These are phyloP conservation scores for Serripes groenlandicus DNA, from an alignment of 2,888 invertebrate genomes.

Conservation along the genomic window DNA sequence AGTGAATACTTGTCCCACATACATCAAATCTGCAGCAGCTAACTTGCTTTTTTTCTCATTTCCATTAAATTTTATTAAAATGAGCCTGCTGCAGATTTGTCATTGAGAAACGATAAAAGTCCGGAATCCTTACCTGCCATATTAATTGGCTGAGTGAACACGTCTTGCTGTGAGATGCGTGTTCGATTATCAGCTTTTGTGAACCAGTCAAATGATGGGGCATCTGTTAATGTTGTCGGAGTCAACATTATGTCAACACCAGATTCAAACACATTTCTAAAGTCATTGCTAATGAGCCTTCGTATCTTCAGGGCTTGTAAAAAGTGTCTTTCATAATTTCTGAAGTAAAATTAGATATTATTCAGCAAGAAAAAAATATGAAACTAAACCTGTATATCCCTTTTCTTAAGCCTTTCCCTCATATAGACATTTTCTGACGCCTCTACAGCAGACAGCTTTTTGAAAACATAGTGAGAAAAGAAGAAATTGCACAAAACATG, in stretches of 20 bases:
- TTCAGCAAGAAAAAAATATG: no score
- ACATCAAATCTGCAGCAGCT: no score
- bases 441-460: neutral
- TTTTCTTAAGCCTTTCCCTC: neutral
- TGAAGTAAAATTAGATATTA: slow-evolving; percentile 79
- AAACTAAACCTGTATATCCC: no score
- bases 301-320: slow-evolving; percentile 95
- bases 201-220: slow-evolving; percentile 94
- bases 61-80: no score
- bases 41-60: no score
- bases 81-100: no score
- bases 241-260: slow-evolving; percentile 94
- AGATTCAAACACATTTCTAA: slow-evolving; percentile 91
- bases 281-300: slow-evolving; percentile 95
- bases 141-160: slow-evolving; percentile 98
- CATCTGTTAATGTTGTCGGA: slow-evolving; percentile 95
- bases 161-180: slow-evolving; percentile 96
- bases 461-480: neutral
- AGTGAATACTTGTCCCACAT: no score
- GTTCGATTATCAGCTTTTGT: slow-evolving; percentile 92
- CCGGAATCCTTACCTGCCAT: slow-evolving; percentile 92
- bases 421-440: neutral
- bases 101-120: no score
- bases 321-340: slow-evolving; percentile 96
- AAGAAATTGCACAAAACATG: neutral